Conservation (phyloP, 2,888 invertebrate species). For the Cyrtodaria siliqua region DNA sequence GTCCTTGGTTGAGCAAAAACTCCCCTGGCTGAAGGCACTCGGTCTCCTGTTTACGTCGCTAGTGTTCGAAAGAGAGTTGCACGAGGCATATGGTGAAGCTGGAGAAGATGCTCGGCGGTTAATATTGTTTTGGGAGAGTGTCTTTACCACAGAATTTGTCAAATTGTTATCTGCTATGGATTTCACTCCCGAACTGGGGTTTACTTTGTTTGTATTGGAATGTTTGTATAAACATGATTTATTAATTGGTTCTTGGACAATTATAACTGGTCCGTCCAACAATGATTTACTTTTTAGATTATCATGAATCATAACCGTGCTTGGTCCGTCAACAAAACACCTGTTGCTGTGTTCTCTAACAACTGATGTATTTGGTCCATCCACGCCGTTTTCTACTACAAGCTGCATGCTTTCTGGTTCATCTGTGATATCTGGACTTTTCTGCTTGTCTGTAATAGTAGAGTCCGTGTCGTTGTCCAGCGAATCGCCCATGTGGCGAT, state of each 20-base stretch:
- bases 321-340: background rate
- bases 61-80: conserved; percentile 40
- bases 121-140: conserved; percentile 30
- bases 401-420: conserved; percentile 33
- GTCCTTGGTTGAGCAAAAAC: conserved; percentile 37
- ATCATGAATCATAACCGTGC: background rate
- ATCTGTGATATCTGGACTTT: conserved; percentile 22
- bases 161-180: conserved; percentile 25
- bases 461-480: conserved; percentile 39
- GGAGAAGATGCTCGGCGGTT: conserved; percentile 57
- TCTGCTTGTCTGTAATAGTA: conserved; percentile 9
- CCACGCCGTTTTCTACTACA: conserved; percentile 45
- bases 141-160: background rate
- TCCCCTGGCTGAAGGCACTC: conserved; percentile 50
- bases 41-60: conserved; percentile 26
- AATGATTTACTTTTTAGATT: background rate
- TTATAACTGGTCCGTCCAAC: background rate
- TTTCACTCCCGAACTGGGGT: background rate
- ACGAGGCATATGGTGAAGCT: conserved; percentile 32
- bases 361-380: conserved; percentile 35
- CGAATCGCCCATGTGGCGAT: conserved; percentile 35
- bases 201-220: background rate
- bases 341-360: conserved; percentile 12
- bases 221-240: too few relatives aligned
- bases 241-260: background rate